Evolutionary conservation across 2,113 vertebrate species (phyloP).

Genomic region (Clinocottus analis): DNA sequence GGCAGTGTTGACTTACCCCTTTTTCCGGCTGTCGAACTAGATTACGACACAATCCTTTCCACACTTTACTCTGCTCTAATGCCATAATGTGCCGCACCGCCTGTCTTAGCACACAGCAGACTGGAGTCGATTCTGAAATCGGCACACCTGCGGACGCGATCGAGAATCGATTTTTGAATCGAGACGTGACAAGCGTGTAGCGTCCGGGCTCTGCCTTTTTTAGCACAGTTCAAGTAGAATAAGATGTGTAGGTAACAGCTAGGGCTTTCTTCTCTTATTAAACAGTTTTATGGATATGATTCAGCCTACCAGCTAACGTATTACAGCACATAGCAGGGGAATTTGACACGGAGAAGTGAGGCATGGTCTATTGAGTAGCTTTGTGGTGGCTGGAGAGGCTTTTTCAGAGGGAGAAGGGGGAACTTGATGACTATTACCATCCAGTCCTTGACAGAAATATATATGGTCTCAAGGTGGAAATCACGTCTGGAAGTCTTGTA

Average conservation of each 20-base stretch:
- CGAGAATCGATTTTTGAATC: too few relatives aligned
- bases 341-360: constrained; percentile 24
- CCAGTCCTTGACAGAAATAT: constrained; percentile 16
- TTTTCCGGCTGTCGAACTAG: too few relatives aligned
- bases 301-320: background rate
- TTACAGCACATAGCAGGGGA: constrained; percentile 17
- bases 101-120: too few relatives aligned
- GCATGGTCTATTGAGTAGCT: constrained; percentile 11
- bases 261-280: background rate
- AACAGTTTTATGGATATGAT: constrained; percentile 4
- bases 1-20: too few relatives aligned
- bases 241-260: constrained; percentile 14
- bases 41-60: too few relatives aligned
- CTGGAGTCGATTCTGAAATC: too few relatives aligned
- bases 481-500: background rate
- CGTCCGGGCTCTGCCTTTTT: constrained; percentile 6
- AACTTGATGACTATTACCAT: background rate
- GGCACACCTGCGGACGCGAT: too few relatives aligned
- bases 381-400: constrained; percentile 8
- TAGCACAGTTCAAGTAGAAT: background rate
- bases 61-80: too few relatives aligned
- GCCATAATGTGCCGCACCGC: too few relatives aligned
- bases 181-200: too few relatives aligned
- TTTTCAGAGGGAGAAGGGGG: constrained; percentile 6
- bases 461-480: background rate